Conservation (phyloP, 2,888 invertebrate genomes). For the Temnothorax unifasciatus region DNA sequence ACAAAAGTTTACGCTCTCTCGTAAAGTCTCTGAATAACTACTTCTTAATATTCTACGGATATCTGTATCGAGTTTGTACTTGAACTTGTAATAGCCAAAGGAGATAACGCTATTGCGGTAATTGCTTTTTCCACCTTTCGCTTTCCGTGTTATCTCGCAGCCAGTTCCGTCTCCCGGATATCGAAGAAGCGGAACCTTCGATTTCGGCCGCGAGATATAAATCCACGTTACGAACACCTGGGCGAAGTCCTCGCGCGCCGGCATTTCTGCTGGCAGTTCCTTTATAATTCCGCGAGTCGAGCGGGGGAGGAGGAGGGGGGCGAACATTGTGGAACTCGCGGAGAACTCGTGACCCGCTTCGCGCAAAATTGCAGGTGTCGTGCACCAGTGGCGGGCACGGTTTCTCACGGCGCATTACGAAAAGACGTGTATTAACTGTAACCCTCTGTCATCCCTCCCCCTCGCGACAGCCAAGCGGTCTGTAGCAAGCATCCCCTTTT, state of each 20-base stretch:
- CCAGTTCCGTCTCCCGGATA: neutral
- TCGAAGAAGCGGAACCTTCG: constrained; percentile 30
- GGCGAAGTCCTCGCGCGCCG: constrained; percentile 4
- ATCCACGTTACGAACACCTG: constrained; percentile 35
- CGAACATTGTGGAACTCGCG: constrained; percentile 26
- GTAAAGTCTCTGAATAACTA: neutral
- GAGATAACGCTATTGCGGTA: constrained; percentile 6
- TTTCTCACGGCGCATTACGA: constrained; percentile 53
- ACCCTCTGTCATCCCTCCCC: constrained; percentile 36
- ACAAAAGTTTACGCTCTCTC: neutral
- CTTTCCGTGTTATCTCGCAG: neutral
- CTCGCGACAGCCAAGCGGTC: neutral
- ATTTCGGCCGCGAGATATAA: constrained; percentile 18
- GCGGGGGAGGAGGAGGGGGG: neutral
- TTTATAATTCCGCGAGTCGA: constrained; percentile 29
- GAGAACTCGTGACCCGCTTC: constrained; percentile 41
- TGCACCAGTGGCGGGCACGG: constrained; percentile 34
- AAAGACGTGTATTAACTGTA: constrained; percentile 54
- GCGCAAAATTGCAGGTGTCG: constrained; percentile 55
- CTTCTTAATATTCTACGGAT: neutral
- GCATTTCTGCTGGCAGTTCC: constrained; percentile 33
- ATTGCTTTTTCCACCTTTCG: constrained; percentile 4
- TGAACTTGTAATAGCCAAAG: neutral
- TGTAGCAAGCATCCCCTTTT: neutral
- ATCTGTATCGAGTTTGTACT: constrained; percentile 2